A percentile compares a stretch with the other conserved stretches of the same genome.
Conservation (phyloP, 2,113 vertebrate species). For the Nothocercus nigrocapillus region DNA sequence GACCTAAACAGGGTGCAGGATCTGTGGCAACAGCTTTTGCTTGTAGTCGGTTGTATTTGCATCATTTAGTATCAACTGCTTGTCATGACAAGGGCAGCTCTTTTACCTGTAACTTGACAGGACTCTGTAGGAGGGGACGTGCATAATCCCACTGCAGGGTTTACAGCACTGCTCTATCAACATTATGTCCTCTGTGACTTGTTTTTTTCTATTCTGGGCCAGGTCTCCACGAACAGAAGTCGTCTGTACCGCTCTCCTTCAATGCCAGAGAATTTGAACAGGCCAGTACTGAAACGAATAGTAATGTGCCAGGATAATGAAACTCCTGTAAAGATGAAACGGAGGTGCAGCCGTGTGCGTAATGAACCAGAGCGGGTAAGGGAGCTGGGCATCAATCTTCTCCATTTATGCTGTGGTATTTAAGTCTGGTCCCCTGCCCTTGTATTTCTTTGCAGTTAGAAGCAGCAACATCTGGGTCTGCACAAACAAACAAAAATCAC, state of each 20-base stretch:
- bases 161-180: neutral
- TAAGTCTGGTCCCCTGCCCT: neutral
- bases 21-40: neutral
- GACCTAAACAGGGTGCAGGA: neutral
- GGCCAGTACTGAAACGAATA: constrained; percentile 34
- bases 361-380: neutral
- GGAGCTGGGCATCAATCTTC: neutral
- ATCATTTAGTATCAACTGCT: neutral
- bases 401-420: neutral
- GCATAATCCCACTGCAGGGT: neutral
- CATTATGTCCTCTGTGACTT: neutral
- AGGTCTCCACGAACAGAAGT: constrained; percentile 39
- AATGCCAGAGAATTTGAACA: constrained; percentile 67
- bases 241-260: constrained; percentile 69
- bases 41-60: neutral
- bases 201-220: neutral
- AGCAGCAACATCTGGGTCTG: neutral
- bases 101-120: neutral
- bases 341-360: neutral
- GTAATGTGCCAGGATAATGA: constrained; percentile 3
- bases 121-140: neutral
- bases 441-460: neutral
- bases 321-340: constrained; percentile 24
- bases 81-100: neutral
- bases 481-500: neutral